These are phyloP conservation scores for Malthinus seriepunctatus DNA, from an alignment of 2,888 invertebrate species.

Conservation along the genomic window DNA sequence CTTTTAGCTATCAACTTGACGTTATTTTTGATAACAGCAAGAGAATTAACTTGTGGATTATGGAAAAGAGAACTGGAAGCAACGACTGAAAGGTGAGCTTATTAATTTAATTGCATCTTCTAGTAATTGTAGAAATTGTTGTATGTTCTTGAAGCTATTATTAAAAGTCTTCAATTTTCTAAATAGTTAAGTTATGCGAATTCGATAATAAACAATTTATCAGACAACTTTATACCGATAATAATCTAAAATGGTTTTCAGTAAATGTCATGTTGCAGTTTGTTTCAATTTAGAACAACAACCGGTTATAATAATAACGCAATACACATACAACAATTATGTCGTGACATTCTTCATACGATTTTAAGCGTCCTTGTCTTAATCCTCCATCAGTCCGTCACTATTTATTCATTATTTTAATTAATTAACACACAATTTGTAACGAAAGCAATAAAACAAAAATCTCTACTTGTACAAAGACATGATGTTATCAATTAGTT, in stretches of 20 bases:
- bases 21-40: constrained; percentile 79
- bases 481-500: constrained; percentile 1
- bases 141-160: too few species aligned
- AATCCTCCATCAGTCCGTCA: too few species aligned
- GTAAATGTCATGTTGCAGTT: not conserved
- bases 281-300: constrained; percentile 11
- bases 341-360: constrained; percentile 13
- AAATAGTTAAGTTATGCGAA: not conserved
- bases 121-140: not conserved
- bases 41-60: constrained; percentile 83
- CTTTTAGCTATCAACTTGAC: constrained; percentile 77
- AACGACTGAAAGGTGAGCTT: constrained; percentile 67
- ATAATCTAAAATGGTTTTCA: constrained; percentile 10
- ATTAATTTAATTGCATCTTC: not conserved
- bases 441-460: too few species aligned
- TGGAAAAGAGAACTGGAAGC: constrained; percentile 90
- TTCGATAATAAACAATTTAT: not conserved
- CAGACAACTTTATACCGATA: constrained; percentile 4
- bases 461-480: not conserved
- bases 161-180: not conserved
- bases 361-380: not conserved
- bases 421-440: too few species aligned
- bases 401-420: too few species aligned
- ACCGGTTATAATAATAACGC: constrained; percentile 11
- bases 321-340: constrained; percentile 9